Conservation (phyloP, 2,888 invertebrate genomes). For the Trissolcus japonicus region DNA sequence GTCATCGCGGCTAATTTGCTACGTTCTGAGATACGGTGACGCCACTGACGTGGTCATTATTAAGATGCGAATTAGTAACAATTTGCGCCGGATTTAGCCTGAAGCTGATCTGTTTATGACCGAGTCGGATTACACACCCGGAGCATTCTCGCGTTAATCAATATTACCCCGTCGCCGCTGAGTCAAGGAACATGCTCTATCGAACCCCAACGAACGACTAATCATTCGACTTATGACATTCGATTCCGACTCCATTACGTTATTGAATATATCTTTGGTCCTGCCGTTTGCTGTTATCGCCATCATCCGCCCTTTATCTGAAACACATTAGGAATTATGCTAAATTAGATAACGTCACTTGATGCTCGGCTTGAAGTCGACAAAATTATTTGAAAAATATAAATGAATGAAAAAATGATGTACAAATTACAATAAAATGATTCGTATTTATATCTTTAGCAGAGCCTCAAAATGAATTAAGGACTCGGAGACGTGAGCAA, state of each 20-base stretch:
- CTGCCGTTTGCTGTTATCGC: conserved; percentile 40
- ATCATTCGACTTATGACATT: conserved; percentile 54
- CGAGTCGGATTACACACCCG: conserved; percentile 72
- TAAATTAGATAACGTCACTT: conserved; percentile 31
- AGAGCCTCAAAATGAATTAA: conserved; percentile 46
- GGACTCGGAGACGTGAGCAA: conserved; percentile 34
- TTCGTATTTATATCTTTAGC: conserved; percentile 20
- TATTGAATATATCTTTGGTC: conserved; percentile 51
- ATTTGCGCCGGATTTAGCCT: conserved; percentile 76
- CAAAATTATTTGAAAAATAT: not conserved
- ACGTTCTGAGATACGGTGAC: conserved; percentile 76
- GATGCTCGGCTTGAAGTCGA: conserved; percentile 1
- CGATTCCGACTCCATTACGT: conserved; percentile 50
- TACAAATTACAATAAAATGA: not conserved
- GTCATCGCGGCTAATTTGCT: conserved; percentile 76
- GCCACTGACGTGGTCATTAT: conserved; percentile 76
- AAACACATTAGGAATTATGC: conserved; percentile 38
- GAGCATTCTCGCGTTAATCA: conserved; percentile 72
- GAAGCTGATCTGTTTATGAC: conserved; percentile 76
- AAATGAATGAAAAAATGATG: not conserved
- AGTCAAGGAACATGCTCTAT: conserved; percentile 50
- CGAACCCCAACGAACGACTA: conserved; percentile 56
- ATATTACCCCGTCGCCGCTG: conserved; percentile 69
- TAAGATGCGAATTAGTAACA: conserved; percentile 77
- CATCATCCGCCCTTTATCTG: conserved; percentile 34